phyloP scores from a whole-genome alignment of 2,113 vertebrate species.

The Syngnathus typhle region DNA sequence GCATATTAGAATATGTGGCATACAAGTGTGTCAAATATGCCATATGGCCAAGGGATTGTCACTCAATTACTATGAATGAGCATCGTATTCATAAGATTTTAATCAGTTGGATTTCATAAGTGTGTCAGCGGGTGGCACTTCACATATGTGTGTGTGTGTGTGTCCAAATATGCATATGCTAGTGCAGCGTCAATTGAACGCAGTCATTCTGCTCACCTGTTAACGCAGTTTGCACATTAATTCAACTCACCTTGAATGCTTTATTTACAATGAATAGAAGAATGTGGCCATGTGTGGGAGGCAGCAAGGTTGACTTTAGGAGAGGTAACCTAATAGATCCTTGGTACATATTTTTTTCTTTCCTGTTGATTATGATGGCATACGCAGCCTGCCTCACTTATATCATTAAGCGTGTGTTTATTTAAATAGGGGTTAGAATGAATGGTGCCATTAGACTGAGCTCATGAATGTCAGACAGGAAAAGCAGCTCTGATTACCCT shows the following conservation, averaged over 20 bases:
- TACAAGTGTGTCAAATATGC: constrained; percentile 16
- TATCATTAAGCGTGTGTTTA: constrained; percentile 63
- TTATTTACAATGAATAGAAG: constrained; percentile 46
- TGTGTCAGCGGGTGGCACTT: constrained; percentile 62
- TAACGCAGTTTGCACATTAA: constrained; percentile 57
- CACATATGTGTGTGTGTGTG: not conserved
- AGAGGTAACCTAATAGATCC: constrained; percentile 32
- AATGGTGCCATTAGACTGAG: constrained; percentile 62
- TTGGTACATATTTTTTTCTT: constrained; percentile 51
- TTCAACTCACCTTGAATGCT: constrained; percentile 71
- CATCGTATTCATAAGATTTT: constrained; percentile 49
- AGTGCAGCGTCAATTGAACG: constrained; percentile 42
- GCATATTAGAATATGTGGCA: constrained; percentile 13
- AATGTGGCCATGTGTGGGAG: constrained; percentile 19
- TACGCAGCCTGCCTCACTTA: constrained; percentile 50
- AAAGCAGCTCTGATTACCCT: constrained; percentile 57
- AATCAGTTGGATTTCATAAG: constrained; percentile 60
- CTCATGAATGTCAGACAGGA: constrained; percentile 55
- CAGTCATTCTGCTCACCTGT: constrained; percentile 51
- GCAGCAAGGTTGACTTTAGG: constrained; percentile 23
- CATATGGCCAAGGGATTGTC: constrained; percentile 8
- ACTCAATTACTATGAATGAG: constrained; percentile 13
- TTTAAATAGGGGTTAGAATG: constrained; percentile 68
- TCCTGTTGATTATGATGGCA: constrained; percentile 51
- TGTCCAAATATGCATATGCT: constrained; percentile 6